A percentile compares a stretch with the other conserved stretches of the same genome.
These are phyloP conservation scores for Platycheirus rosarum DNA, from an alignment of 2,888 invertebrate genomes.

Conservation along the genomic window DNA sequence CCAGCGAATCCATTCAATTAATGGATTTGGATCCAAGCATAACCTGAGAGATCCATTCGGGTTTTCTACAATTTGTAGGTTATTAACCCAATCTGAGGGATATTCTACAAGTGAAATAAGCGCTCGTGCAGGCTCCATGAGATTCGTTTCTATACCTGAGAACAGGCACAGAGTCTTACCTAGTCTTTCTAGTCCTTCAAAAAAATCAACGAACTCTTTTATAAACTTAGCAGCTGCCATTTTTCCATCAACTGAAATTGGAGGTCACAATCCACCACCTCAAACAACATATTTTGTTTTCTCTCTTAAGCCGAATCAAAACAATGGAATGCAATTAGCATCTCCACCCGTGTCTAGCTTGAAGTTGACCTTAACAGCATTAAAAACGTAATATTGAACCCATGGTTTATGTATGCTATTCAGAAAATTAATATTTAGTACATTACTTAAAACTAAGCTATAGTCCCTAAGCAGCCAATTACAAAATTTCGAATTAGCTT, in stretches of 20 bases:
- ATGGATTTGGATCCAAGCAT: conserved; percentile 69
- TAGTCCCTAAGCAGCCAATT: conserved; percentile 42
- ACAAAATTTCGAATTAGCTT: conserved; percentile 39
- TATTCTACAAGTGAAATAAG: conserved; percentile 63
- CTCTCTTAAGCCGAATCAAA: conserved; percentile 38
- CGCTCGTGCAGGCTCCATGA: conserved; percentile 38
- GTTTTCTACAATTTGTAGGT: too few relatives aligned
- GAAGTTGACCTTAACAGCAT: conserved; percentile 32
- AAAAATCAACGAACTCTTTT: too few relatives aligned
- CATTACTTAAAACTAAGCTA: conserved; percentile 32
- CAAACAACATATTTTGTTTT: conserved; percentile 10
- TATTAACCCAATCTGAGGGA: conserved; percentile 65
- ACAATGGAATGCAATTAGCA: conserved; percentile 47
- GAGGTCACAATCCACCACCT: conserved; percentile 41
- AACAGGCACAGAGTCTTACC: too few relatives aligned
- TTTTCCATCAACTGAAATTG: conserved; percentile 7
- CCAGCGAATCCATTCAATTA: conserved; percentile 75
- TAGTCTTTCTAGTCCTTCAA: conserved; percentile 51
- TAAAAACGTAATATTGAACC: conserved; percentile 10
- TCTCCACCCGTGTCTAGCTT: conserved; percentile 53
- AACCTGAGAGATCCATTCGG: conserved; percentile 55
- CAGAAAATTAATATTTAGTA: conserved; percentile 25
- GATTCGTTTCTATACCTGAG: conserved; percentile 47
- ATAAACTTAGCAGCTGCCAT: background rate
- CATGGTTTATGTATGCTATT: conserved; percentile 24